phyloP scores from a whole-genome alignment of 2,888 invertebrate genomes.

The Heliconius ismenius region DNA sequence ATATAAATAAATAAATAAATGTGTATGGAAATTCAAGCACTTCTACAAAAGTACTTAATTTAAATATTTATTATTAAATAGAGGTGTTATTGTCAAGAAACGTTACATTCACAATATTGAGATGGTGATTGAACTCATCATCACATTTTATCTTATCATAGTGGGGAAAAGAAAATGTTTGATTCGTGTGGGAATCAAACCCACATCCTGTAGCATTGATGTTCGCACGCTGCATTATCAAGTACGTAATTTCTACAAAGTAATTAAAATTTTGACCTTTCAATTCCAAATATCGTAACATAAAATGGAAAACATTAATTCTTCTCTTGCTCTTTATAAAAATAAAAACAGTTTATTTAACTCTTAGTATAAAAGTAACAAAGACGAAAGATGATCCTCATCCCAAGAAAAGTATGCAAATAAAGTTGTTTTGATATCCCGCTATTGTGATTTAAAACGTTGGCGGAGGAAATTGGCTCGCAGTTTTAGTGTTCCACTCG shows the following conservation, averaged over 20 bases:
- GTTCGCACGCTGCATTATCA: too few relatives aligned
- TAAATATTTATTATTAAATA: not conserved
- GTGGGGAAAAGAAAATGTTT: too few relatives aligned
- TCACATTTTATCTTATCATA: too few relatives aligned
- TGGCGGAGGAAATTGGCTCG: constrained; percentile 54
- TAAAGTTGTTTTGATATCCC: constrained; percentile 39
- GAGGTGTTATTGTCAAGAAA: too few relatives aligned
- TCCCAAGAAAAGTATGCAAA: constrained; percentile 33
- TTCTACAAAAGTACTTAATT: not conserved
- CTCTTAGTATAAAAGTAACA: constrained; percentile 17
- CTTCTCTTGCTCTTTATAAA: not conserved
- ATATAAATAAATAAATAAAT: too few relatives aligned
- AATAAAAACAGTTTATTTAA: not conserved
- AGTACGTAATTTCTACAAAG: too few relatives aligned
- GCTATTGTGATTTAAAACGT: constrained; percentile 48
- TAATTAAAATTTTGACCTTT: too few relatives aligned
- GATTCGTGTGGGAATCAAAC: too few relatives aligned
- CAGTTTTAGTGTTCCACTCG: constrained; percentile 51
- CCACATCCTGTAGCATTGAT: too few relatives aligned
- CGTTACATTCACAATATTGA: too few relatives aligned
- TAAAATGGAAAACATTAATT: not conserved
- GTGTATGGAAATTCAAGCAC: not conserved
- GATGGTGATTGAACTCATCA: too few relatives aligned
- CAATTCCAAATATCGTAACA: not conserved
- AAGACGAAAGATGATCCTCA: constrained; percentile 9